Percentiles rank a stretch among this genome's conserved stretches.
Evolutionary conservation across 2,113 vertebrate species (phyloP).

Genomic region (Phoxinus phoxinus): DNA sequence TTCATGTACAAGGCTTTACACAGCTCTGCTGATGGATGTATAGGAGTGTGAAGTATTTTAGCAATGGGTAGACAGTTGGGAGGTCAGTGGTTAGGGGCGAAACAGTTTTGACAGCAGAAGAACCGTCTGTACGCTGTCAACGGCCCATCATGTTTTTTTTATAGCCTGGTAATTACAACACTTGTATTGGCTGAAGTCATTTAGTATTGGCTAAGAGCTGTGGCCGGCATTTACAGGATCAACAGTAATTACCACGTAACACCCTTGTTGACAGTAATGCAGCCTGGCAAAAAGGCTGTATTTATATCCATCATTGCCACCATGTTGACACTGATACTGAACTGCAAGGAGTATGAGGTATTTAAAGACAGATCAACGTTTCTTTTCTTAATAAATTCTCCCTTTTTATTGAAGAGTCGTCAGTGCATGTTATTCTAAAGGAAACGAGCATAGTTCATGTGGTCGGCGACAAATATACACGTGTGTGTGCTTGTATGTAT

Average conservation of each 20-base stretch:
- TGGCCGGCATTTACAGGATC: constrained; percentile 26
- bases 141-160: background rate
- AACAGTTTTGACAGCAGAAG: constrained; percentile 11
- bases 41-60: constrained; percentile 36
- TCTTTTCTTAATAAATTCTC: no score
- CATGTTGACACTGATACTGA: constrained; percentile 10
- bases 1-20: background rate
- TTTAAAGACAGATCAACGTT: background rate
- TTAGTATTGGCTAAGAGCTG: constrained; percentile 21
- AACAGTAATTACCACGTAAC: constrained; percentile 34
- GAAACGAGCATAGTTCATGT: background rate
- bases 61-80: constrained; percentile 3
- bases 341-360: background rate
- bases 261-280: constrained; percentile 23
- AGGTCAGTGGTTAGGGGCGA: constrained; percentile 30
- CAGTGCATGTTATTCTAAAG: background rate
- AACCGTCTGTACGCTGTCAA: constrained; percentile 33
- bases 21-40: background rate
- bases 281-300: constrained; percentile 23
- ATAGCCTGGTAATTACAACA: constrained; percentile 28
- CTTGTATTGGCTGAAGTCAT: constrained; percentile 23
- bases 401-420: background rate
- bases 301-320: constrained; percentile 19
- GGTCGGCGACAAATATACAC: background rate
- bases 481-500: no score